Evolutionary conservation across 2,888 invertebrate species (phyloP).

Genomic region (Hirtodrosophila histrioides): DNA sequence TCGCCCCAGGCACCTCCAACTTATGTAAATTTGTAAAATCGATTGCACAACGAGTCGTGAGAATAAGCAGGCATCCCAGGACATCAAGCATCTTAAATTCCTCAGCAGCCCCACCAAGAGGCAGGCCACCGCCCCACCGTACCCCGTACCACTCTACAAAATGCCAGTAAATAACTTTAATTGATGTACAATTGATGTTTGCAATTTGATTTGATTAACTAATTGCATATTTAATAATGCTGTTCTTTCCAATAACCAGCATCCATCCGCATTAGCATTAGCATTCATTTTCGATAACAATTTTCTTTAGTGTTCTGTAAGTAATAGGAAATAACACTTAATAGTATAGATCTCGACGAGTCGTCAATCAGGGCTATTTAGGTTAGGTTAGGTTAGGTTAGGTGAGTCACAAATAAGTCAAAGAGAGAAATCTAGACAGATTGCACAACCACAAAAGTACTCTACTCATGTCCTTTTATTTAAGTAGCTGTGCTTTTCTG

Average conservation of each 20-base stretch:
- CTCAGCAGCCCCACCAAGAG: conserved; percentile 10
- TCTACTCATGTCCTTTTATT: too few species aligned
- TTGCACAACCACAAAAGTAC: too few species aligned
- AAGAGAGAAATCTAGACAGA: too few species aligned
- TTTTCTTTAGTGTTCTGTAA: too few species aligned
- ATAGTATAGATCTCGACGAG: too few species aligned
- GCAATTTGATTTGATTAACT: conserved; percentile 23
- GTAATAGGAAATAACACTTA: too few species aligned
- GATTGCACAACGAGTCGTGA: conserved; percentile 6
- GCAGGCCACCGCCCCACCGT: background rate
- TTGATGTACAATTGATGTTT: conserved; percentile 33
- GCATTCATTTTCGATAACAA: background rate
- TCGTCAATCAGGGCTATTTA: too few species aligned
- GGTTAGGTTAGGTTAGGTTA: too few species aligned
- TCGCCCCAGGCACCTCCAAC: conserved; percentile 95
- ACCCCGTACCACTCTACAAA: conserved; percentile 14
- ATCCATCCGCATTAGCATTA: background rate
- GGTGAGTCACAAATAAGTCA: too few species aligned
- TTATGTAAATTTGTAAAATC: conserved; percentile 91
- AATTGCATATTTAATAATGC: conserved; percentile 12
- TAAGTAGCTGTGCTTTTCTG: too few species aligned
- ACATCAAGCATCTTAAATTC: conserved; percentile 16
- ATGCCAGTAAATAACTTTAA: conserved; percentile 39
- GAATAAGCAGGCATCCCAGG: conserved; percentile 17
- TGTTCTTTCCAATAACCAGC: conserved; percentile 13